Percentiles rank a stretch among this genome's conserved stretches.
Conservation (phyloP, 2,113 vertebrate species). For the Colistium nudipinnis region DNA sequence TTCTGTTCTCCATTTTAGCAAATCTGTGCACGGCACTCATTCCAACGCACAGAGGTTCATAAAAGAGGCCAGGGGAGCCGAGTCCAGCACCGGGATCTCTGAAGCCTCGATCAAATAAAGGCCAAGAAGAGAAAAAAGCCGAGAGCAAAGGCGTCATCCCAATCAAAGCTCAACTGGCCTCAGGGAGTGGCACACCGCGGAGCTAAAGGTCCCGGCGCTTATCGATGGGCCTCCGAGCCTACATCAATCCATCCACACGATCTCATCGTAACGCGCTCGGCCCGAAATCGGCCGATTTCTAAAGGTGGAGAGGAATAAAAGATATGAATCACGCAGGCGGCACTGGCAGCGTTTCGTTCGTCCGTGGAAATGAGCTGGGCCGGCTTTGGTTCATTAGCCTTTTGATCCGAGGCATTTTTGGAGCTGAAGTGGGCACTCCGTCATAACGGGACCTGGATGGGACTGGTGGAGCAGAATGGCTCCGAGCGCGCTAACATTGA, state of each 20-base stretch:
- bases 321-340: constrained; percentile 39
- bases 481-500: constrained; percentile 45
- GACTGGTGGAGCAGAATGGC: constrained; percentile 16
- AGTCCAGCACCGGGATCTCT: constrained; percentile 12
- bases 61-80: background rate
- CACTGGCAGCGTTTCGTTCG: constrained; percentile 27
- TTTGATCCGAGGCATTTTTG: constrained; percentile 52
- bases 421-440: constrained; percentile 43
- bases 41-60: constrained; percentile 25
- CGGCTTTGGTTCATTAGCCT: constrained; percentile 43
- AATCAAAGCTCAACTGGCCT: constrained; percentile 42
- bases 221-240: constrained; percentile 55
- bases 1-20: too few relatives aligned
- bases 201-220: constrained; percentile 23
- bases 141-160: constrained; percentile 22
- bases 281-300: background rate
- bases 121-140: constrained; percentile 17
- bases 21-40: background rate
- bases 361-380: constrained; percentile 21
- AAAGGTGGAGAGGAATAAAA: too few relatives aligned
- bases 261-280: constrained; percentile 8
- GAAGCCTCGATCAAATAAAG: background rate
- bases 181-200: constrained; percentile 11
- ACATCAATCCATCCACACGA: constrained; percentile 46
- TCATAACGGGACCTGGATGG: constrained; percentile 29